Evolutionary conservation across 2,888 invertebrate species (phyloP).

Genomic region (Hirtodrosophila trivittata): DNA sequence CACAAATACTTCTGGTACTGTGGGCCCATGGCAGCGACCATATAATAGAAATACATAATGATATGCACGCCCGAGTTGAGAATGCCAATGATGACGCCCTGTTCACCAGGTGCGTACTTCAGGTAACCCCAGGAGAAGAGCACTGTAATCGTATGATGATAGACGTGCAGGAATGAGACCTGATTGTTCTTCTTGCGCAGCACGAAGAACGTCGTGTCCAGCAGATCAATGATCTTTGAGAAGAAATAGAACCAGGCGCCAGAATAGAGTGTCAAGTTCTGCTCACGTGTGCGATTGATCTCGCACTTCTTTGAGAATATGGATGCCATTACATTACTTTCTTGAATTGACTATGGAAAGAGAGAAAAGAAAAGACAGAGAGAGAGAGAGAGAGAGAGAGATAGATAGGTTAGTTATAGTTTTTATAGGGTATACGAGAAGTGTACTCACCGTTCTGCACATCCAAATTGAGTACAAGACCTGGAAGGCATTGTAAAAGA

Average conservation of each 20-base stretch:
- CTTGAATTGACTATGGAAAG: slow-evolving; percentile 75
- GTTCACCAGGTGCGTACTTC: slow-evolving; percentile 88
- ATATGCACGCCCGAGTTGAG: slow-evolving; percentile 85
- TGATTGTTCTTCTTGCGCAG: slow-evolving; percentile 95
- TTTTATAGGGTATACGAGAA: slow-evolving; percentile 11
- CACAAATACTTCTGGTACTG: slow-evolving; percentile 85
- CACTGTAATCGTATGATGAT: slow-evolving; percentile 93
- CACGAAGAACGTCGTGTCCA: slow-evolving; percentile 95
- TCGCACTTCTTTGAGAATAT: slow-evolving; percentile 81
- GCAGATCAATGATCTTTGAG: slow-evolving; percentile 90
- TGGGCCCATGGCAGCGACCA: slow-evolving; percentile 85
- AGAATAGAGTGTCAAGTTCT: slow-evolving; percentile 85
- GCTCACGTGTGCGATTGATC: slow-evolving; percentile 77
- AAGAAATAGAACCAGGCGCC: slow-evolving; percentile 92
- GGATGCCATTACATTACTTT: slow-evolving; percentile 79
- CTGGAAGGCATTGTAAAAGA: slow-evolving; percentile 94
- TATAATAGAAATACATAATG: slow-evolving; percentile 85
- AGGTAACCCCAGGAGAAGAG: slow-evolving; percentile 91
- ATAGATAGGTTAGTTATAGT: not conserved
- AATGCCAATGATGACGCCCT: slow-evolving; percentile 84
- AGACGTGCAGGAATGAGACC: slow-evolving; percentile 94
- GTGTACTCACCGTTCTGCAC: slow-evolving; percentile 80
- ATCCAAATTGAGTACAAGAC: slow-evolving; percentile 93
- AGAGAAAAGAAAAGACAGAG: not conserved
- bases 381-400: not conserved